phyloP scores from a whole-genome alignment of 2,888 invertebrate species.

The Cosmopolites sordidus region DNA sequence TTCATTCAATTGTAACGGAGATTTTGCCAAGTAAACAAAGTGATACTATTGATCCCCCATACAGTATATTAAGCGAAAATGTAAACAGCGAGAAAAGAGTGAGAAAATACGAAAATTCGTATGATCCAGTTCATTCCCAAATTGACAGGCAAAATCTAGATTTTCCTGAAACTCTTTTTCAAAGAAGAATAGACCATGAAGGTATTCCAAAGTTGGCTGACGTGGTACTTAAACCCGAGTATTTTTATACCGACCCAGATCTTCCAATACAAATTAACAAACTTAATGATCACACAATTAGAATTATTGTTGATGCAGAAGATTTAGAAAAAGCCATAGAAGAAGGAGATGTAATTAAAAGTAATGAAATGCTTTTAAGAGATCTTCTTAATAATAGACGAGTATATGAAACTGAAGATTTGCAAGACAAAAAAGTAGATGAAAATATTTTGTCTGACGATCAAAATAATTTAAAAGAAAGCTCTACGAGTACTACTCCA shows the following conservation, averaged over 20 bases:
- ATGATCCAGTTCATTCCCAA: neutral
- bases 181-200: neutral
- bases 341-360: constrained; percentile 20
- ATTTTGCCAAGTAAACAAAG: no score
- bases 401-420: constrained; percentile 1
- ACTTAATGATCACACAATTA: constrained; percentile 26
- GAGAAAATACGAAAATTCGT: neutral
- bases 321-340: constrained; percentile 21
- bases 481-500: neutral
- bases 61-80: no score
- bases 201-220: constrained; percentile 9
- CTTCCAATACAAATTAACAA: constrained; percentile 38
- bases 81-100: neutral
- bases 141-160: neutral
- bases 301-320: constrained; percentile 12
- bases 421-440: constrained; percentile 9
- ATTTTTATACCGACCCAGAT: constrained; percentile 39
- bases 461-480: neutral
- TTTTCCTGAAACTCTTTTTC: neutral
- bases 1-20: no score
- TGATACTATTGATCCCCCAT: no score
- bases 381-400: neutral
- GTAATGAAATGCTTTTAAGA: constrained; percentile 2
- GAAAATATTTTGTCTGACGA: constrained; percentile 1
- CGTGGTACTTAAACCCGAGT: constrained; percentile 32